Base-by-base conservation (phyloP, 2,113 vertebrate genomes). In the Lepus americanus region DNA sequence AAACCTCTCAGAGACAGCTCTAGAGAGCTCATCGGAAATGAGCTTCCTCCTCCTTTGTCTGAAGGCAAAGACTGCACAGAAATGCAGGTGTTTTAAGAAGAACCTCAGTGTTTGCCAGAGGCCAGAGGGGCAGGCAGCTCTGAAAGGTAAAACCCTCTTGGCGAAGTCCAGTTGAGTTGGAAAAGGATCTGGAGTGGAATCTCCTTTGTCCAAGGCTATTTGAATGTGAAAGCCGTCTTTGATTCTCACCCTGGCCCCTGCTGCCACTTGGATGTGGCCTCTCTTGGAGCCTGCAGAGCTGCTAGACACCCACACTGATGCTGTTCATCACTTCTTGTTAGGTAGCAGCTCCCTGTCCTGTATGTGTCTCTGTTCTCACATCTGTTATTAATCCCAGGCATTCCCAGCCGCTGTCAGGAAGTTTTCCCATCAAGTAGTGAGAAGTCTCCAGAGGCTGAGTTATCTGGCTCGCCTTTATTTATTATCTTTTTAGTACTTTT, bases 331-430 rank as follows among this genome's bases (percentile, higher is more conserved):
- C 49, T 72, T 33, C 64, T 92, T 74, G 78, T 55, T 33, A 82
- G n/a, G 63, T 85, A 81, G 67, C 92, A 70, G 20, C 9, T 3
- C 49, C 69, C 69, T 88, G 64, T 55, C 72, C 25, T 44, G 5
- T 59, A 23, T 6, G 1, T 6, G 12, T 93, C 49, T 93, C 51
- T 70, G 23, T 44, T 59, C 64, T 61, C 49, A 95, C 95, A 83
- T 96, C 95, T 95, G 96, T 76, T 91, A 87, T 82, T 79, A 66
- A 97, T 94, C 91, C 59, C n/a, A 27, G 44, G 31, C 55, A 73
- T 87, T 85, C 63, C 16, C 67, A 78, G 84, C 69, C 55, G 17
- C 63, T 20, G 19, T 86, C 96, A 66, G 67, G 55, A 94, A 96
- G 91, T 61, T 89, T 90, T 86, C 87, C 81, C 72, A 82, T 73